Conservation (phyloP, 2,797 vertebrate species). For the Tangara arthus region DNA sequence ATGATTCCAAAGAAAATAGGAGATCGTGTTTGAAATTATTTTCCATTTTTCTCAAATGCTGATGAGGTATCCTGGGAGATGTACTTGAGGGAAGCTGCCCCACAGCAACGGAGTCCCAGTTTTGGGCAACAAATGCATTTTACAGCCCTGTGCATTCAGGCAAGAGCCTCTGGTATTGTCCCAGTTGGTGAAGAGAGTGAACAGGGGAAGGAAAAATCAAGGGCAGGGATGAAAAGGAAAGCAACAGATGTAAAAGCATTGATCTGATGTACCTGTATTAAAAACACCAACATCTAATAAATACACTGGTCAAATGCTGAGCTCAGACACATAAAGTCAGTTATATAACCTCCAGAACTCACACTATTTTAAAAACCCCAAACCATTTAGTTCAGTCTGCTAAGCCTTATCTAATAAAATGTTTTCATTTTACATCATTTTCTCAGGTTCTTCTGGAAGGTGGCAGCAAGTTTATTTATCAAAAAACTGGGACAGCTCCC, state of each 20-base stretch:
- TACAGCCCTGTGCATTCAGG: neutral
- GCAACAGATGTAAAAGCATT: neutral
- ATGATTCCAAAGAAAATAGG: neutral
- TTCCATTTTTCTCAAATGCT: neutral
- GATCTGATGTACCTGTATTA: neutral
- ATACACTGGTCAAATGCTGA: neutral
- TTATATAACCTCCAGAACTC: neutral
- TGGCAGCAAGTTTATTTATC: slow-evolving; percentile 25
- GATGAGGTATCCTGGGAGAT: neutral
- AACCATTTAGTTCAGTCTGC: neutral
- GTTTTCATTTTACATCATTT: slow-evolving; percentile 16
- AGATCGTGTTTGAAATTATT: neutral
- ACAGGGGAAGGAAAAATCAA: neutral
- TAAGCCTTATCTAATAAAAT: slow-evolving; percentile 26
- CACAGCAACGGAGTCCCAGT: neutral
- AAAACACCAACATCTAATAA: neutral
- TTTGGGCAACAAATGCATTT: neutral
- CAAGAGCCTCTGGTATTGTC: neutral
- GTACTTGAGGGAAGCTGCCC: neutral
- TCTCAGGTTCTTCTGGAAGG: slow-evolving; percentile 22
- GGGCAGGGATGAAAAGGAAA: neutral
- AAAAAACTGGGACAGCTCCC: slow-evolving; percentile 34
- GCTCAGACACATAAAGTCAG: neutral
- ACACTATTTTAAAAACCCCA: neutral
- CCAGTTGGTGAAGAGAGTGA: neutral